Evolutionary conservation across 2,888 invertebrate genomes (phyloP).

Genomic region (Magallana nippona): DNA sequence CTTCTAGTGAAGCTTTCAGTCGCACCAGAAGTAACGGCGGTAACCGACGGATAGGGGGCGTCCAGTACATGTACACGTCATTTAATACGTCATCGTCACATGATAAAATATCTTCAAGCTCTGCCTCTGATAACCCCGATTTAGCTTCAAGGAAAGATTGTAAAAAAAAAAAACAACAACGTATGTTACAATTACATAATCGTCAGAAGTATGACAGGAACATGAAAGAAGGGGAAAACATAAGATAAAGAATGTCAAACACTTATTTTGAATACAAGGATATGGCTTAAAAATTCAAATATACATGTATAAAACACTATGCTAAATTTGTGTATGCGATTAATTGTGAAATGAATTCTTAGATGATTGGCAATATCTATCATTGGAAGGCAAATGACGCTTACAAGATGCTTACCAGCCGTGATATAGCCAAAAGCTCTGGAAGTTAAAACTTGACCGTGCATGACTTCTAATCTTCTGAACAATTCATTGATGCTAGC

Average conservation of each 20-base stretch:
- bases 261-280: too few species aligned
- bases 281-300: too few species aligned
- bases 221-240: too few species aligned
- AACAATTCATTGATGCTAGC: constrained; percentile 58
- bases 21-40: constrained; percentile 75
- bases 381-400: too few species aligned
- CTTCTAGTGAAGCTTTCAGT: constrained; percentile 68
- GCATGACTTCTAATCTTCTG: constrained; percentile 59
- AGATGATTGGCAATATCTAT: too few species aligned
- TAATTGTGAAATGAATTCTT: too few species aligned
- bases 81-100: constrained; percentile 74
- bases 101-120: constrained; percentile 74
- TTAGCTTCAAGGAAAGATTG: constrained; percentile 52
- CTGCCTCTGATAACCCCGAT: constrained; percentile 70
- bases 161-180: too few species aligned
- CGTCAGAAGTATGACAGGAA: too few species aligned
- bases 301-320: too few species aligned
- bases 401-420: constrained; percentile 44
- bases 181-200: neutral
- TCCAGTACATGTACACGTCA: constrained; percentile 75
- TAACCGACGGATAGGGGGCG: constrained; percentile 74
- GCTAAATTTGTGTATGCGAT: too few species aligned
- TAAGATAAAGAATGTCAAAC: too few species aligned
- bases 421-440: constrained; percentile 67
- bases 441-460: constrained; percentile 65